Evolutionary conservation across 1,140 invertebrate species (phyloP).

Genomic region (Danaus plexippus): DNA sequence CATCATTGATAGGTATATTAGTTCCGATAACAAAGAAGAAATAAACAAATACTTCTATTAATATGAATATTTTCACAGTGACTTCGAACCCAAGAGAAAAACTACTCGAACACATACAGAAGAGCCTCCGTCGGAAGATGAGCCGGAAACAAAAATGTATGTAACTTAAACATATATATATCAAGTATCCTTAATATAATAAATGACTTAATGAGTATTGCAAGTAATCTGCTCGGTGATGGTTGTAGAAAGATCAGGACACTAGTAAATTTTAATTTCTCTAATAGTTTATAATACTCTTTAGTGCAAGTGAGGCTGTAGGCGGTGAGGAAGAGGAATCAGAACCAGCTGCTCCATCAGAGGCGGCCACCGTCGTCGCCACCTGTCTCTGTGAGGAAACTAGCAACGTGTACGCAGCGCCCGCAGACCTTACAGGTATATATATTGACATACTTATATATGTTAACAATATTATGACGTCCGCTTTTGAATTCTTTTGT

Average conservation of each 20-base stretch:
- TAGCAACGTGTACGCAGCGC: conserved; percentile 44
- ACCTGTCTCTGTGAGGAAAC: conserved; percentile 45
- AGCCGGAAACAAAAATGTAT: conserved; percentile 26
- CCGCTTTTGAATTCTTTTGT: too few species aligned
- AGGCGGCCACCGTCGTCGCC: conserved; percentile 34
- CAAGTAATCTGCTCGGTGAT: background rate
- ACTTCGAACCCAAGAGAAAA: conserved; percentile 24
- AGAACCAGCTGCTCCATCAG: conserved; percentile 40
- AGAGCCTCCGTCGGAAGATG: conserved; percentile 22
- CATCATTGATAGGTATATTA: conserved; percentile 11
- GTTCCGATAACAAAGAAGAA: too few species aligned
- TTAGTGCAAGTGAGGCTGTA: conserved; percentile 11
- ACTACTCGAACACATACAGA: conserved; percentile 16
- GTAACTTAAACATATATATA: background rate
- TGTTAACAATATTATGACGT: too few species aligned
- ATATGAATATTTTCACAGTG: conserved; percentile 18
- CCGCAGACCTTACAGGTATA: conserved; percentile 37
- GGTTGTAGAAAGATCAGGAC: too few species aligned
- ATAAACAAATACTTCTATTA: background rate
- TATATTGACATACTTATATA: background rate
- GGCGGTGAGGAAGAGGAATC: conserved; percentile 45
- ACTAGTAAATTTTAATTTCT: too few species aligned
- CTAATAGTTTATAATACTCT: too few species aligned
- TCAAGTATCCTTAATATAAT: background rate
- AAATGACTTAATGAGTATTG: background rate